Evolutionary conservation across 2,888 invertebrate species (phyloP).

Genomic region (Conops quadrifasciatus): DNA sequence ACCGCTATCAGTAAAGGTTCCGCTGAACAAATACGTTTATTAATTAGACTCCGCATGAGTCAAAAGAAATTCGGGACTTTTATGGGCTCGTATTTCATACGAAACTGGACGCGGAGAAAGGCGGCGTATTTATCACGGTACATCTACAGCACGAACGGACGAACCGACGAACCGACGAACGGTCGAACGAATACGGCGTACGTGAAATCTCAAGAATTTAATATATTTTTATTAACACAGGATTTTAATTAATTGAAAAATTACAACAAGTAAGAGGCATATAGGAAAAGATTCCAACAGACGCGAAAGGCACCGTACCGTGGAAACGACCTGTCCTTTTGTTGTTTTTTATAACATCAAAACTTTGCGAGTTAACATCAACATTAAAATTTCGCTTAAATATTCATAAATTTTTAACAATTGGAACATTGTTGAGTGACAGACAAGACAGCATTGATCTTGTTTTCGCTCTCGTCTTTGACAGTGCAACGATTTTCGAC

Average conservation of each 20-base stretch:
- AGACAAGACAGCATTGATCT: background rate
- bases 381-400: background rate
- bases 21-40: background rate
- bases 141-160: background rate
- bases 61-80: constrained; percentile 11
- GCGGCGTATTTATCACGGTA: background rate
- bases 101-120: background rate
- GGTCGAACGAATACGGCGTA: no score
- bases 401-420: constrained; percentile 19
- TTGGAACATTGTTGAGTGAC: background rate
- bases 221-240: constrained; percentile 33
- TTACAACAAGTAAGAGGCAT: background rate
- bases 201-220: constrained; percentile 16
- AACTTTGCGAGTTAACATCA: no score
- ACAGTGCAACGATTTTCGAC: background rate
- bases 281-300: background rate
- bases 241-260: constrained; percentile 32
- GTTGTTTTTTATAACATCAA: no score
- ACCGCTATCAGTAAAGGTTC: background rate
- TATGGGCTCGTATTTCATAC: constrained; percentile 20
- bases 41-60: constrained; percentile 13
- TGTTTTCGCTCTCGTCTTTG: constrained; percentile 2
- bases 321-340: no score
- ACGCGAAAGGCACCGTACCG: background rate
- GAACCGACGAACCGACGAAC: background rate